Percentiles rank a stretch among this genome's conserved stretches.
phyloP scores from a whole-genome alignment of 1,140 invertebrate species.

The Drosophila micromelanica region DNA sequence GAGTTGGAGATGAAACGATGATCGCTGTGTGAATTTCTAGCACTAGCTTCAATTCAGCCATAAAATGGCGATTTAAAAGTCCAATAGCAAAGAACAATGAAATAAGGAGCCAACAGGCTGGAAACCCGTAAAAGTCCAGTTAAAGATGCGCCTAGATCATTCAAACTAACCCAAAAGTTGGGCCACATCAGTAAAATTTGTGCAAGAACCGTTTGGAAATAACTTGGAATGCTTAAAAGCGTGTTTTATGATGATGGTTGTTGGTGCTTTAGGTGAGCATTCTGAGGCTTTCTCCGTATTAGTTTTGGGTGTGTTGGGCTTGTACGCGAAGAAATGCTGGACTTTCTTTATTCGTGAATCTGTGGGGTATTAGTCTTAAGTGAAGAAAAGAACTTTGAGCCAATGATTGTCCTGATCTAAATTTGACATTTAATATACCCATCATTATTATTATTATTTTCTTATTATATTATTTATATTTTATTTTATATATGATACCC shows the following conservation, averaged over 20 bases:
- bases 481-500: no score
- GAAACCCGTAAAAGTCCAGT: conserved; percentile 14
- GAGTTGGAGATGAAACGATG: conserved; percentile 17
- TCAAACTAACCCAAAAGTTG: conserved; percentile 13
- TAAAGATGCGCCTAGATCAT: conserved; percentile 30
- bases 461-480: no score
- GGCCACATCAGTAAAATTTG: conserved; percentile 11
- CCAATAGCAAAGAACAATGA: conserved; percentile 34
- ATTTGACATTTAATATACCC: no score
- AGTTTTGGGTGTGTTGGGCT: neutral
- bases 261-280: conserved; percentile 8
- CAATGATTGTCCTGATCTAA: no score
- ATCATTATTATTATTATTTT: no score
- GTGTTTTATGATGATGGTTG: conserved; percentile 25
- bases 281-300: neutral
- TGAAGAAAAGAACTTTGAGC: no score
- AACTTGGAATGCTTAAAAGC: conserved; percentile 11
- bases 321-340: neutral
- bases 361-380: neutral
- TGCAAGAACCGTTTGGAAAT: conserved; percentile 15
- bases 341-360: neutral
- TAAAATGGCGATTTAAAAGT: conserved; percentile 27
- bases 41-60: conserved; percentile 1
- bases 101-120: conserved; percentile 33
- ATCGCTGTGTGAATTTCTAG: conserved; percentile 1